Percentiles rank a stretch among this genome's conserved stretches.
phyloP scores from a whole-genome alignment of 1,140 invertebrate species.

The Eurosta solidaginis region DNA sequence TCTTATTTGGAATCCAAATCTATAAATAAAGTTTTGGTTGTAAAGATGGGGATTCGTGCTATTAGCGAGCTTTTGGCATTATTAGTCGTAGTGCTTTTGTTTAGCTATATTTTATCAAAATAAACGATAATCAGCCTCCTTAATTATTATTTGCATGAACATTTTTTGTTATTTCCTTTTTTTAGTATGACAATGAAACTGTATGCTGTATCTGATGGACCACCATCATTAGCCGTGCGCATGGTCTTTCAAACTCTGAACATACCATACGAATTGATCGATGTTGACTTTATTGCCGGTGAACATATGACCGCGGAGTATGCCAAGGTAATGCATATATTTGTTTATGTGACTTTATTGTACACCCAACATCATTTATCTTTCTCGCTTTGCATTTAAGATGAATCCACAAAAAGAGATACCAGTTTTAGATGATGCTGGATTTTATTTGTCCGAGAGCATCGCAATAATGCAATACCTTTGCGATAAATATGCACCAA shows the following conservation, averaged over 20 bases:
- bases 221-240: slow-evolving; percentile 73
- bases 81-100: too few species aligned
- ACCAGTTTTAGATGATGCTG: slow-evolving; percentile 74
- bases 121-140: too few species aligned
- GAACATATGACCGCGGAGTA: slow-evolving; percentile 75
- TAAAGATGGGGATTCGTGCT: too few species aligned
- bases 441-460: slow-evolving; percentile 74
- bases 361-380: background rate
- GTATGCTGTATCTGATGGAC: slow-evolving; percentile 74
- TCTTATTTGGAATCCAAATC: too few species aligned
- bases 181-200: slow-evolving; percentile 65
- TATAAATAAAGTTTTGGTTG: too few species aligned
- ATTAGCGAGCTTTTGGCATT: too few species aligned
- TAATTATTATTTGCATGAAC: background rate
- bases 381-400: slow-evolving; percentile 58
- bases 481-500: slow-evolving; percentile 72
- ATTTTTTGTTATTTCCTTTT: background rate
- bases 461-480: slow-evolving; percentile 78
- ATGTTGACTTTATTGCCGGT: slow-evolving; percentile 70
- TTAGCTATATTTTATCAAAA: too few species aligned
- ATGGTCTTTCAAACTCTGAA: slow-evolving; percentile 69
- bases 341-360: background rate
- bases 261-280: slow-evolving; percentile 68
- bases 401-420: slow-evolving; percentile 81
- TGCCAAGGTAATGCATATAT: slow-evolving; percentile 63